Conservation (phyloP, 2,888 invertebrate species). For the Cerastis leucographa region DNA sequence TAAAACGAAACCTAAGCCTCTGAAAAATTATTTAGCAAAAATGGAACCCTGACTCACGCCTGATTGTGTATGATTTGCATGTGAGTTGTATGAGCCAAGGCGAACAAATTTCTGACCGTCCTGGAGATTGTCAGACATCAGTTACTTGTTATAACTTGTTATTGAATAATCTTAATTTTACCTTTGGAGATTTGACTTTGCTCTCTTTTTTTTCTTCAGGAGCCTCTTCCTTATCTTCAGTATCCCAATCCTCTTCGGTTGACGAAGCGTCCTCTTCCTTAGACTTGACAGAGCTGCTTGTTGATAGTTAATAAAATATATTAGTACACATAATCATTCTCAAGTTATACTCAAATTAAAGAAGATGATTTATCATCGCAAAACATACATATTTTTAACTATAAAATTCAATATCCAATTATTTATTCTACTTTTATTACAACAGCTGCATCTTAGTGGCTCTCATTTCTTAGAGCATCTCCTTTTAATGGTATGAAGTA, state of each 20-base stretch:
- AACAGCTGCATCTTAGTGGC: slow-evolving; percentile 34
- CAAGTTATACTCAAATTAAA: slow-evolving; percentile 1
- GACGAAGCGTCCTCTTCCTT: slow-evolving; percentile 88
- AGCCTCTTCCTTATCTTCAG: slow-evolving; percentile 85
- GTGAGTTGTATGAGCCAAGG: too few species aligned
- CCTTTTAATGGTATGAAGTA: slow-evolving; percentile 42
- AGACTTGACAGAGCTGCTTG: slow-evolving; percentile 84
- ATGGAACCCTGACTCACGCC: too few species aligned
- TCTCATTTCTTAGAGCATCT: slow-evolving; percentile 48
- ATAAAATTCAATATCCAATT: slow-evolving; percentile 30
- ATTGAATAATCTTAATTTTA: slow-evolving; percentile 59
- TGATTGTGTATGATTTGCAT: too few species aligned
- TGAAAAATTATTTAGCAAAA: too few species aligned
- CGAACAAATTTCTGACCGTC: too few species aligned
- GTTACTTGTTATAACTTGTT: not conserved
- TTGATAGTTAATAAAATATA: slow-evolving; percentile 46
- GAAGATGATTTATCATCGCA: slow-evolving; percentile 25
- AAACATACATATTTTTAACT: slow-evolving; percentile 28
- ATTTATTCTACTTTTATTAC: slow-evolving; percentile 50
- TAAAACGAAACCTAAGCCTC: too few species aligned
- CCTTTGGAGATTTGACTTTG: slow-evolving; percentile 86
- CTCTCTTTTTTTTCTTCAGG: slow-evolving; percentile 85
- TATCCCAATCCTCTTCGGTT: slow-evolving; percentile 89
- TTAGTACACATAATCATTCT: slow-evolving; percentile 34
- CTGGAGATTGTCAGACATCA: too few species aligned